A percentile compares a stretch with the other conserved stretches of the same genome.
These are phyloP conservation scores for Barbus barbus DNA, from an alignment of 2,113 vertebrate species.

Conservation along the genomic window DNA sequence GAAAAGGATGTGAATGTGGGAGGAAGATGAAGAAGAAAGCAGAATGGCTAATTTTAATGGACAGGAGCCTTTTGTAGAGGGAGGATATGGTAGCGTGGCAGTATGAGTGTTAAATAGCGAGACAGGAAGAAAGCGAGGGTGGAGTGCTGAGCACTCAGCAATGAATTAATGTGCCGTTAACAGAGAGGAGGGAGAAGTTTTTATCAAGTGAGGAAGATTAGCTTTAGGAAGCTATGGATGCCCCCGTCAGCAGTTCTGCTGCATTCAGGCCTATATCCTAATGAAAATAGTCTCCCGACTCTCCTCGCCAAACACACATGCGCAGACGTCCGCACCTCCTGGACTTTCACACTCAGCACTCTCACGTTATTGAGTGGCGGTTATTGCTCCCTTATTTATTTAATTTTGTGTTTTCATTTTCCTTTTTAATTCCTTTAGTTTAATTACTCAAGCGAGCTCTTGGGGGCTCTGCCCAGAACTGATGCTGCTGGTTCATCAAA, in stretches of 20 bases:
- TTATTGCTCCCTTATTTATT: conserved; percentile 52
- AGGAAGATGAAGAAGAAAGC: conserved; percentile 41
- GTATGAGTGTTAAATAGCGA: conserved; percentile 35
- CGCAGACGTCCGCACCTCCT: background rate
- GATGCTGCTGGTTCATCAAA: conserved; percentile 23
- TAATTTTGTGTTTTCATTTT: conserved; percentile 39
- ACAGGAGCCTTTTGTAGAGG: background rate
- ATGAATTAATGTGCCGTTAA: conserved; percentile 55
- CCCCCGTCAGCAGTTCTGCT: conserved; percentile 56
- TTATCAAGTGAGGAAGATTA: conserved; percentile 59
- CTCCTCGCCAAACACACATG: conserved; percentile 37
- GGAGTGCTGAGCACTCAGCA: conserved; percentile 24
- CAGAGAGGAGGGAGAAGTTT: conserved; percentile 45
- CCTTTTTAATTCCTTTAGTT: conserved; percentile 40
- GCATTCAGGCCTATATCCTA: conserved; percentile 59
- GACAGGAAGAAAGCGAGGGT: conserved; percentile 46
- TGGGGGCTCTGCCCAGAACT: conserved; percentile 12
- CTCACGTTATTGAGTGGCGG: conserved; percentile 37
- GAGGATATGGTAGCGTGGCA: background rate
- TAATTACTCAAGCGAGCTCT: conserved; percentile 41
- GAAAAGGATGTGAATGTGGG: background rate
- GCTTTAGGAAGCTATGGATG: conserved; percentile 45
- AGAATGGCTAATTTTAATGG: conserved; percentile 39
- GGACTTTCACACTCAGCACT: conserved; percentile 18
- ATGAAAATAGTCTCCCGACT: conserved; percentile 56